phyloP scores from a whole-genome alignment of 2,113 vertebrate genomes.

The Heterotis niloticus region DNA sequence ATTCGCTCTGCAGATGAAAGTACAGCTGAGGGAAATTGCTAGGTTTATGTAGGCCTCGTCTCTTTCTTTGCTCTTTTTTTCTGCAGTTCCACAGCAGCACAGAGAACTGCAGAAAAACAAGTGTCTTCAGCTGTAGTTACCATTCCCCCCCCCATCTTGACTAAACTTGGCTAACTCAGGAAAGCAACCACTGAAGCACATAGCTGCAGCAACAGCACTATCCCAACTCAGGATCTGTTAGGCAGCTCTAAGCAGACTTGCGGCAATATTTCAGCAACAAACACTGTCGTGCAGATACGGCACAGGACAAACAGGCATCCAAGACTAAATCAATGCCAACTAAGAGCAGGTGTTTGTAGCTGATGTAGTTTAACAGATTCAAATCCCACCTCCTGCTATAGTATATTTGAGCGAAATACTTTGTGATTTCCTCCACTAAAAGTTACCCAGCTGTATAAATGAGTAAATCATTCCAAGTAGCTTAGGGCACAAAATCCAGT shows the following conservation, averaged over 20 bases:
- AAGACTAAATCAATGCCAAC: no score
- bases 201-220: background rate
- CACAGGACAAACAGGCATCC: background rate
- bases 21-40: background rate
- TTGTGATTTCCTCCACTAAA: no score
- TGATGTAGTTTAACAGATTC: no score
- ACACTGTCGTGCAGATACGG: background rate
- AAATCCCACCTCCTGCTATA: no score
- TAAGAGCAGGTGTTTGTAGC: no score
- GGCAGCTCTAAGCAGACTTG: background rate
- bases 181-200: background rate
- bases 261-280: background rate
- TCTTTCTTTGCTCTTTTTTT: background rate
- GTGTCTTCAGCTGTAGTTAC: background rate
- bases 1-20: background rate
- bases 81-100: background rate
- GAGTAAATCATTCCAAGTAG: no score
- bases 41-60: background rate
- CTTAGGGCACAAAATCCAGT: no score
- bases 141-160: background rate
- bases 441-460: no score
- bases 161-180: background rate
- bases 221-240: background rate
- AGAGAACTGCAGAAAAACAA: background rate
- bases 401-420: no score